Evolutionary conservation across 1,140 invertebrate species (phyloP).

Genomic region (Drosophila baimaii): DNA sequence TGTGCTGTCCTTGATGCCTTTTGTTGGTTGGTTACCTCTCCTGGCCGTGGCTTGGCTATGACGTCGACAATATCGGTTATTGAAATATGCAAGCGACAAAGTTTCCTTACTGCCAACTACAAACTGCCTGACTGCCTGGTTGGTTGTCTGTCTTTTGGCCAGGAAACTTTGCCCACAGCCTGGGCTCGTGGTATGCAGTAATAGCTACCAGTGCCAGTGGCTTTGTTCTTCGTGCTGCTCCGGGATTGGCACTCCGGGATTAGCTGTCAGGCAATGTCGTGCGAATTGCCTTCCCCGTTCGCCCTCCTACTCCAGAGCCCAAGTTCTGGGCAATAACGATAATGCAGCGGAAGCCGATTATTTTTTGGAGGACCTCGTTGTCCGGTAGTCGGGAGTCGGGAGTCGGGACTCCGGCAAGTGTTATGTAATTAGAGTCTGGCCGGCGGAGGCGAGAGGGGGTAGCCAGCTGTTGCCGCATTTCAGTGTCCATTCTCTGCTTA

Average conservation of each 20-base stretch:
- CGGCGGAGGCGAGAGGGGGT: not conserved
- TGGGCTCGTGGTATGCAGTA: not conserved
- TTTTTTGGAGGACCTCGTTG: not conserved
- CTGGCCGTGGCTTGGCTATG: conserved; percentile 10
- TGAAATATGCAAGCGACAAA: conserved; percentile 47
- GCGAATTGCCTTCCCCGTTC: conserved; percentile 26
- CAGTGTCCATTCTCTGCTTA: conserved; percentile 59
- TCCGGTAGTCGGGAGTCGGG: not conserved
- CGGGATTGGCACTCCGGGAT: conserved; percentile 31
- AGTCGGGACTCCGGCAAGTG: conserved; percentile 9
- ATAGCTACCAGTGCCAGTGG: conserved; percentile 4
- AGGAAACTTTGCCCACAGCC: conserved; percentile 22
- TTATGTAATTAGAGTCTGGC: conserved; percentile 33
- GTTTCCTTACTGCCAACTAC: conserved; percentile 17
- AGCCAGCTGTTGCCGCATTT: conserved; percentile 25
- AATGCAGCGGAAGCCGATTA: conserved; percentile 43
- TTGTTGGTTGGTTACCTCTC: no score
- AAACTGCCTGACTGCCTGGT: conserved; percentile 22
- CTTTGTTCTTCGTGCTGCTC: conserved; percentile 12
- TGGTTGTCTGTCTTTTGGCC: conserved; percentile 27
- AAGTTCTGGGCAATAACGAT: conserved; percentile 30
- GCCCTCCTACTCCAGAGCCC: conserved; percentile 2
- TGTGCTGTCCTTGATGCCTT: no score
- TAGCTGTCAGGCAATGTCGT: conserved; percentile 28
- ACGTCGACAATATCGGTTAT: conserved; percentile 65